Percentiles rank a stretch among this genome's conserved stretches.
Evolutionary conservation across 1,140 invertebrate genomes (phyloP).

Genomic region (Nylanderia fulva): DNA sequence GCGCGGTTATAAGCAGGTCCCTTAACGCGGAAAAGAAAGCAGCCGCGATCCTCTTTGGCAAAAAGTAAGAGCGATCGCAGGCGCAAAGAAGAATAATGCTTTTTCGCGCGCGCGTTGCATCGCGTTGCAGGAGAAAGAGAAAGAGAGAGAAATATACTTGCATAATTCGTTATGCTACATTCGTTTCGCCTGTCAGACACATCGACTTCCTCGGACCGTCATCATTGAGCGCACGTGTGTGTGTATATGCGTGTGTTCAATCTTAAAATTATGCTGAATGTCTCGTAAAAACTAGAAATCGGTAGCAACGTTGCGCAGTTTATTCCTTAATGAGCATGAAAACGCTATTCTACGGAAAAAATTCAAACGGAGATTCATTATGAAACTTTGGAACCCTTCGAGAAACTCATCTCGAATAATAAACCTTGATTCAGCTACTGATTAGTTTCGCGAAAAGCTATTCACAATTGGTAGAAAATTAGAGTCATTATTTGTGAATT

Average conservation of each 20-base stretch:
- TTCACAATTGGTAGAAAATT: not conserved
- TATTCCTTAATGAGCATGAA: conserved; percentile 6
- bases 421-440: not conserved
- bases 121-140: conserved; percentile 33
- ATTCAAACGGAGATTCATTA: not conserved
- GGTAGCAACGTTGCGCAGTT: not conserved
- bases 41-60: conserved; percentile 16
- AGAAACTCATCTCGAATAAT: conserved; percentile 1
- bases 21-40: conserved; percentile 61
- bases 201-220: conserved; percentile 38
- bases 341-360: conserved; percentile 15
- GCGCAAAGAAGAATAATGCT: conserved; percentile 39
- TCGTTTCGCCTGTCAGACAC: conserved; percentile 49
- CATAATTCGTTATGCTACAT: conserved; percentile 54
- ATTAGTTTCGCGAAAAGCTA: conserved; percentile 9
- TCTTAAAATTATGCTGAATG: not conserved
- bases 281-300: conserved; percentile 42
- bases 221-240: conserved; percentile 11
- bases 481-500: conserved; percentile 26
- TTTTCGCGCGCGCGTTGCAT: conserved; percentile 43
- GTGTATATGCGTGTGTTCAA: conserved; percentile 20
- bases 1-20: not conserved
- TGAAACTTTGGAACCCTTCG: not conserved
- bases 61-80: conserved; percentile 62
- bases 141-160: conserved; percentile 34